These are phyloP conservation scores for Melanchra persicariae DNA, from an alignment of 2,888 invertebrate genomes.

Conservation along the genomic window DNA sequence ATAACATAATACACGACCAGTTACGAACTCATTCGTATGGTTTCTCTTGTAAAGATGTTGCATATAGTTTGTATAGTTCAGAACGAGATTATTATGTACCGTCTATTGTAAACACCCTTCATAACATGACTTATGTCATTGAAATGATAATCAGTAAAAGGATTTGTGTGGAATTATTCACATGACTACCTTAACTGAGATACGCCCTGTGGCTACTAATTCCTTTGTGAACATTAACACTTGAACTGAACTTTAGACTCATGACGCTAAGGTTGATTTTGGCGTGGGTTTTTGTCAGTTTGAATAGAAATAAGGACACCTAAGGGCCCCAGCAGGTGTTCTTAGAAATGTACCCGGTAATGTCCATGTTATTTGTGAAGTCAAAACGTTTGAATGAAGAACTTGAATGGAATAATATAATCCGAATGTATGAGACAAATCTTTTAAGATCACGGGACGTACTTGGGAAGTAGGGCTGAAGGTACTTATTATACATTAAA, in stretches of 20 bases:
- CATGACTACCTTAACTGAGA: conserved; percentile 87
- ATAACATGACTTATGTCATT: conserved; percentile 88
- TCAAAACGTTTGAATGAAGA: conserved; percentile 69
- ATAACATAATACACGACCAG: conserved; percentile 27
- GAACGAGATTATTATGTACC: conserved; percentile 67
- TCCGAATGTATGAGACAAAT: conserved; percentile 57
- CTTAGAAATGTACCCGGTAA: conserved; percentile 80
- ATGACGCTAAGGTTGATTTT: conserved; percentile 62
- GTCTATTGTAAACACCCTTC: conserved; percentile 80
- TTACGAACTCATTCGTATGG: conserved; percentile 33
- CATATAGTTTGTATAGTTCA: conserved; percentile 55
- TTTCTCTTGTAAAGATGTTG: conserved; percentile 49
- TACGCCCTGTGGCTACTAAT: conserved; percentile 89
- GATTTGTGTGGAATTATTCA: conserved; percentile 89
- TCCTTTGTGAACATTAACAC: conserved; percentile 61
- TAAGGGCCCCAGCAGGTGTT: conserved; percentile 87
- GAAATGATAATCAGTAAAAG: conserved; percentile 89
- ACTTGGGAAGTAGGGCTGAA: conserved; percentile 14
- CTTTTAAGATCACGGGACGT: conserved; percentile 46
- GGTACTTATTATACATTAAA: conserved; percentile 33
- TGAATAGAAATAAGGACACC: conserved; percentile 83
- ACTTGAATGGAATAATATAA: conserved; percentile 57
- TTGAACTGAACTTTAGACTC: conserved; percentile 51
- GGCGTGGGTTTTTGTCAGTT: conserved; percentile 48
- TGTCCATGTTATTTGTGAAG: conserved; percentile 80